Conservation (phyloP, 2,797 vertebrate genomes). For the Clarias laeviceps region DNA sequence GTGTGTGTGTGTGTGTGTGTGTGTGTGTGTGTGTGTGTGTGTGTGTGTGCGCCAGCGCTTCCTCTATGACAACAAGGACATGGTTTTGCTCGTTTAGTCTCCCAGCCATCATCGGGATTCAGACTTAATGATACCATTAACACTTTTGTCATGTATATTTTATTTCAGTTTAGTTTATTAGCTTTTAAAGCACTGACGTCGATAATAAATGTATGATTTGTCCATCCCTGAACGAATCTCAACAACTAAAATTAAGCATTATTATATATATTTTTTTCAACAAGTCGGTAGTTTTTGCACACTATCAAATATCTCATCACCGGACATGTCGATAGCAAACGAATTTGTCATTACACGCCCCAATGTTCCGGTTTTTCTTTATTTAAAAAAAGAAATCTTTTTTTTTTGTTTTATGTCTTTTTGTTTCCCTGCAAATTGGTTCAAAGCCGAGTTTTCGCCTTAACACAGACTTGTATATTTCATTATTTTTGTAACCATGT, state of each 20-base stretch:
- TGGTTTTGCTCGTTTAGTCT: no score
- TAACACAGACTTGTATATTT: slow-evolving; percentile 66
- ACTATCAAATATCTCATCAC: no score
- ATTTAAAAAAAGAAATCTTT: not conserved
- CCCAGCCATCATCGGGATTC: no score
- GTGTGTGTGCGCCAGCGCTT: no score
- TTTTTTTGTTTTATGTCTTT: not conserved
- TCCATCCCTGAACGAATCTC: not conserved
- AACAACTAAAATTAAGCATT: not conserved
- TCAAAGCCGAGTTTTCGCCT: slow-evolving; percentile 67
- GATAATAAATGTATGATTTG: not conserved
- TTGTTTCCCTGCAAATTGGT: not conserved
- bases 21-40: no score
- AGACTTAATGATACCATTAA: no score
- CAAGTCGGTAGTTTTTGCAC: not conserved
- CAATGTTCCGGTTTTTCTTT: not conserved
- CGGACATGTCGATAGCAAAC: not conserved
- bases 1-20: no score
- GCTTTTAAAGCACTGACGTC: not conserved
- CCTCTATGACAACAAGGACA: no score
- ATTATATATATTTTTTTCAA: not conserved
- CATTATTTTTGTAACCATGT: slow-evolving; percentile 64
- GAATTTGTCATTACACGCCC: not conserved
- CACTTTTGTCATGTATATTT: no score
- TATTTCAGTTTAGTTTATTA: not conserved